Percentiles rank a stretch among this genome's conserved stretches.
Evolutionary conservation across 2,888 invertebrate species (phyloP).

Genomic region (Yponomeuta malinellus): DNA sequence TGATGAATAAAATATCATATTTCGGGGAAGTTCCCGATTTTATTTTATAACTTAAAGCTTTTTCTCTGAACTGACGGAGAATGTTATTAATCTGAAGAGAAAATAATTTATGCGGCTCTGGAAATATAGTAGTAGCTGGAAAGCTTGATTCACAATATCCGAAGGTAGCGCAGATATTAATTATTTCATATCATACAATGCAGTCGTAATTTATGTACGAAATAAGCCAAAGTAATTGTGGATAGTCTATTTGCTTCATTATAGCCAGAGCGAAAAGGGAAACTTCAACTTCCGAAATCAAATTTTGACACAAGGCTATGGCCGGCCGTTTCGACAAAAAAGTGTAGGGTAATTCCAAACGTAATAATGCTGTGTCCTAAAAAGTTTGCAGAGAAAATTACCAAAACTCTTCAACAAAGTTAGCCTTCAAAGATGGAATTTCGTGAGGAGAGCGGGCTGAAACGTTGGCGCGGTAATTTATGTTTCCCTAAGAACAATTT

Average conservation of each 20-base stretch:
- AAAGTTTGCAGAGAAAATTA: slow-evolving; percentile 21
- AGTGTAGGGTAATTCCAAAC: slow-evolving; percentile 1
- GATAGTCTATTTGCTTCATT: neutral
- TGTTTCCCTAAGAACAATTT: slow-evolving; percentile 28
- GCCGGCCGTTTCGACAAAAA: neutral
- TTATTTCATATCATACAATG: too few relatives aligned
- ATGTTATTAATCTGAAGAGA: too few relatives aligned
- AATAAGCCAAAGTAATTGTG: too few relatives aligned
- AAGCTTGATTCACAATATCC: too few relatives aligned
- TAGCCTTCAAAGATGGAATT: slow-evolving; percentile 24
- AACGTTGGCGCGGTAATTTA: slow-evolving; percentile 25
- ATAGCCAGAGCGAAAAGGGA: neutral
- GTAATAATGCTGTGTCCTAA: slow-evolving; percentile 12
- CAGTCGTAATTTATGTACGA: too few relatives aligned
- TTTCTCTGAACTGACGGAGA: too few relatives aligned
- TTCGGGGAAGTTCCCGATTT: too few relatives aligned
- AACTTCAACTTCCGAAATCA: neutral
- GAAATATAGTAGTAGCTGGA: too few relatives aligned
- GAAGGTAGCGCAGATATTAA: too few relatives aligned
- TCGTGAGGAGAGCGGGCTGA: slow-evolving; percentile 16
- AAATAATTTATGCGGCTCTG: too few relatives aligned
- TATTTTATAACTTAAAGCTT: too few relatives aligned
- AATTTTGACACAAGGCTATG: neutral
- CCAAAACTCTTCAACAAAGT: slow-evolving; percentile 24
- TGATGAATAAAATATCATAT: too few relatives aligned